These are phyloP conservation scores for Gastrophryne carolinensis DNA, from an alignment of 2,797 vertebrate genomes.

Conservation along the genomic window DNA sequence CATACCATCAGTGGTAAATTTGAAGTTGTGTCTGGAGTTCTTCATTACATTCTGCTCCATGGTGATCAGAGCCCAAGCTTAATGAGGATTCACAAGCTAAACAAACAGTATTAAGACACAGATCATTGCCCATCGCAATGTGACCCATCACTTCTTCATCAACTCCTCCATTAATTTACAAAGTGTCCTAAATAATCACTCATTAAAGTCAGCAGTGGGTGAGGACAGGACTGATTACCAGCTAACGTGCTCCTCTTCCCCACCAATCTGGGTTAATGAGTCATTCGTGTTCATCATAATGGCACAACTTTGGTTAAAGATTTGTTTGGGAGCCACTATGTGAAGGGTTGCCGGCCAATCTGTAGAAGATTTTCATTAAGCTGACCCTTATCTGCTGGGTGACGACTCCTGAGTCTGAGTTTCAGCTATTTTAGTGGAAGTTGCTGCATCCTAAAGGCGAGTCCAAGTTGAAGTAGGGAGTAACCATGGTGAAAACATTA, in stretches of 20 bases:
- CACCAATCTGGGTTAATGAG: constrained; percentile 57
- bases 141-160: constrained; percentile 34
- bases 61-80: constrained; percentile 7
- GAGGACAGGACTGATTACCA: constrained; percentile 54
- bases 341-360: constrained; percentile 21
- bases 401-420: no score
- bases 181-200: constrained; percentile 56
- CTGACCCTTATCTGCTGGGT: no score
- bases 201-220: constrained; percentile 53
- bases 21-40: no score
- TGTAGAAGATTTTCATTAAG: neutral
- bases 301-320: neutral
- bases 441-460: no score
- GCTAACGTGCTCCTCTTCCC: constrained; percentile 48
- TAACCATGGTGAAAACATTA: no score
- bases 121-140: neutral
- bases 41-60: no score
- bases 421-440: no score
- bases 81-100: constrained; percentile 7
- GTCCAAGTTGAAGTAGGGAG: no score
- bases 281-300: constrained; percentile 42
- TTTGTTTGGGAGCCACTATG: constrained; percentile 24
- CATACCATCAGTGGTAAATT: no score
- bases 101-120: neutral
- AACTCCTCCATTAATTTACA: constrained; percentile 54